Percentiles rank a stretch among this genome's conserved stretches.
Evolutionary conservation across 92 coral and sea anemone genomes (phyloP).

Genomic region (Muricea muricata): DNA sequence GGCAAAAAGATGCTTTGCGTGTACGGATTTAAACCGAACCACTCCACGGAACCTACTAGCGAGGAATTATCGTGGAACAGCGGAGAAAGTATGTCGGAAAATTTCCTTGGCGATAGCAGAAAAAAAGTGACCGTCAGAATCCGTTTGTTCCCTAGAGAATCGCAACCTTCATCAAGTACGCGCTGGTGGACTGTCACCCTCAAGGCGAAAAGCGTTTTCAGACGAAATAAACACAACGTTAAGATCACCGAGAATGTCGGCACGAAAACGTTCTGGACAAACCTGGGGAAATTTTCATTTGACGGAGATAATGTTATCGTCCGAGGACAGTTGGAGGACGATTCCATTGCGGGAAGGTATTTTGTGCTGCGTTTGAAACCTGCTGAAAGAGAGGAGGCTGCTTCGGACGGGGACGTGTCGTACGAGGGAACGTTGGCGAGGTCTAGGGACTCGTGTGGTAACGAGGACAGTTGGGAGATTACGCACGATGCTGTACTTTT

Average conservation of each 20-base stretch:
- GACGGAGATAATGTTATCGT: constrained; percentile 27
- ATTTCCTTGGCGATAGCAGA: neutral
- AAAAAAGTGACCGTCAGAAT: constrained; percentile 24
- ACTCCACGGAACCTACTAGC: neutral
- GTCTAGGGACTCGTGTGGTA: neutral
- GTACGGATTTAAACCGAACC: constrained; percentile 32
- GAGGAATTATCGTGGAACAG: neutral
- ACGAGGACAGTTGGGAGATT: constrained; percentile 24
- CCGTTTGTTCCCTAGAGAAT: constrained; percentile 39
- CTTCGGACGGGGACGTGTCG: neutral
- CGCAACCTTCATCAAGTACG: constrained; percentile 37
- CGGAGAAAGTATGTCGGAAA: neutral
- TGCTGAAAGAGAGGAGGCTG: neutral
- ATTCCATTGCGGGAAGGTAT: constrained; percentile 10
- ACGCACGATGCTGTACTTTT: constrained; percentile 36
- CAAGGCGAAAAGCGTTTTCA: constrained; percentile 16
- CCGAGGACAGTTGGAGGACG: constrained; percentile 24
- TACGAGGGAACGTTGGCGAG: constrained; percentile 33
- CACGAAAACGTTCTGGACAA: constrained; percentile 21
- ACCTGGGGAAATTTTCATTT: constrained; percentile 7
- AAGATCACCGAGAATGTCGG: constrained; percentile 42
- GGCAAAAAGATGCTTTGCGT: constrained; percentile 37
- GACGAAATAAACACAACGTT: constrained; percentile 5
- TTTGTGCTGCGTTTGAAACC: constrained; percentile 23
- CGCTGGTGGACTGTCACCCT: constrained; percentile 43